Evolutionary conservation across 2,888 invertebrate species (phyloP).

Genomic region (Polietes domitor): DNA sequence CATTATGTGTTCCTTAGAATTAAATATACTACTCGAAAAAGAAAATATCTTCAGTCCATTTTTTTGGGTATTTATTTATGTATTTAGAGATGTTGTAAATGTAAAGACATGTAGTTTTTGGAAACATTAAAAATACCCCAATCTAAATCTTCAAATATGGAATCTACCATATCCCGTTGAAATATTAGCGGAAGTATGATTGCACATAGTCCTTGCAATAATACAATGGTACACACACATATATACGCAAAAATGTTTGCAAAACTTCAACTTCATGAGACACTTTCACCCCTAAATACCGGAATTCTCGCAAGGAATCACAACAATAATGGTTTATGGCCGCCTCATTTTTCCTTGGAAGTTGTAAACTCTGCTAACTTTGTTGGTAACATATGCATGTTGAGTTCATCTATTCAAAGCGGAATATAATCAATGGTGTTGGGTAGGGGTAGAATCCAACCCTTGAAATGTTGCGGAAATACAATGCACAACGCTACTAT

Average conservation of each 20-base stretch:
- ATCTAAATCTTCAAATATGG: background rate
- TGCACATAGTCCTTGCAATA: constrained; percentile 4
- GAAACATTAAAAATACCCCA: too few relatives aligned
- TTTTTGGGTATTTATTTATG: too few relatives aligned
- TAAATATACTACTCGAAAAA: too few relatives aligned
- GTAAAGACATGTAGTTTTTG: too few relatives aligned
- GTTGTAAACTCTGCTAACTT: background rate
- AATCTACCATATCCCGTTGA: background rate
- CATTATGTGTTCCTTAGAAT: too few relatives aligned
- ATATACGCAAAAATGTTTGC: background rate
- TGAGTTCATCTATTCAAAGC: background rate
- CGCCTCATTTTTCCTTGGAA: background rate
- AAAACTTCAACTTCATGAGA: background rate
- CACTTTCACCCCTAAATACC: constrained; percentile 50
- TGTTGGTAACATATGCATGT: background rate
- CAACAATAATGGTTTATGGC: constrained; percentile 32
- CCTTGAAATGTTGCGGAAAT: background rate
- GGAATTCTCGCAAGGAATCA: constrained; percentile 23
- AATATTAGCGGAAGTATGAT: constrained; percentile 46
- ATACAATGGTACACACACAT: background rate
- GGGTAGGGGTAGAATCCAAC: background rate
- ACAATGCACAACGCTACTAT: background rate
- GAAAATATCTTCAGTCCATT: too few relatives aligned
- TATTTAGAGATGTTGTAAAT: too few relatives aligned
- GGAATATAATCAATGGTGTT: too few relatives aligned